Evolutionary conservation across 2,888 invertebrate species (phyloP).

Genomic region (Drymonia ruficornis): DNA sequence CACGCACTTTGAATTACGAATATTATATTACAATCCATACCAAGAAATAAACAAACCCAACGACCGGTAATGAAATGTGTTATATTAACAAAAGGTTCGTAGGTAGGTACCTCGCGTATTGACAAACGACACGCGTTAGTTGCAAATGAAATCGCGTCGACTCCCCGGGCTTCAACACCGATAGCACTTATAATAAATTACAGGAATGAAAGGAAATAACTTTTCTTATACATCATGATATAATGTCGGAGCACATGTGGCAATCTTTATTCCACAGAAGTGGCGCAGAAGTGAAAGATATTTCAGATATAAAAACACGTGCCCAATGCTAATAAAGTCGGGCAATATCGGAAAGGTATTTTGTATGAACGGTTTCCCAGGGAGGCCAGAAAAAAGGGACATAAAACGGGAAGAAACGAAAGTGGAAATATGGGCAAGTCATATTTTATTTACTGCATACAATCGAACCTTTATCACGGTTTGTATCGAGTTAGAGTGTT

Average conservation of each 20-base stretch:
- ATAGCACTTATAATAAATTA: slow-evolving; percentile 59
- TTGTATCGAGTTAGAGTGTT: slow-evolving; percentile 77
- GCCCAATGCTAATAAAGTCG: slow-evolving; percentile 81
- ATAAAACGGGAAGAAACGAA: slow-evolving; percentile 80
- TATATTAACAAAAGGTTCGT: neutral
- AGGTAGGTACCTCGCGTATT: slow-evolving; percentile 7
- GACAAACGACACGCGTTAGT: slow-evolving; percentile 48
- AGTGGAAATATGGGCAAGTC: slow-evolving; percentile 82
- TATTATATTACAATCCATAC: slow-evolving; percentile 33
- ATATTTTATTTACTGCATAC: slow-evolving; percentile 85
- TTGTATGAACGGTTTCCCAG: slow-evolving; percentile 80
- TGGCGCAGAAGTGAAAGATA: slow-evolving; percentile 74
- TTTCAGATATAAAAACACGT: slow-evolving; percentile 80
- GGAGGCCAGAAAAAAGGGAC: slow-evolving; percentile 77
- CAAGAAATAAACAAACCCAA: neutral
- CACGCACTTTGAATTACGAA: slow-evolving; percentile 42
- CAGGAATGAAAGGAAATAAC: slow-evolving; percentile 59
- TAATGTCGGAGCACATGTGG: slow-evolving; percentile 66
- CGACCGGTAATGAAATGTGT: neutral
- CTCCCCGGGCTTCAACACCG: slow-evolving; percentile 48
- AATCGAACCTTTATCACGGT: slow-evolving; percentile 83
- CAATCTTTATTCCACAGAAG: slow-evolving; percentile 71
- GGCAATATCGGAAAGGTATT: slow-evolving; percentile 81
- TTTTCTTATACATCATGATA: slow-evolving; percentile 65
- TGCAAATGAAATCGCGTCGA: slow-evolving; percentile 53